These are phyloP conservation scores for Brachionus koreanus DNA, from an alignment of 1,140 invertebrate species.

Conservation along the genomic window DNA sequence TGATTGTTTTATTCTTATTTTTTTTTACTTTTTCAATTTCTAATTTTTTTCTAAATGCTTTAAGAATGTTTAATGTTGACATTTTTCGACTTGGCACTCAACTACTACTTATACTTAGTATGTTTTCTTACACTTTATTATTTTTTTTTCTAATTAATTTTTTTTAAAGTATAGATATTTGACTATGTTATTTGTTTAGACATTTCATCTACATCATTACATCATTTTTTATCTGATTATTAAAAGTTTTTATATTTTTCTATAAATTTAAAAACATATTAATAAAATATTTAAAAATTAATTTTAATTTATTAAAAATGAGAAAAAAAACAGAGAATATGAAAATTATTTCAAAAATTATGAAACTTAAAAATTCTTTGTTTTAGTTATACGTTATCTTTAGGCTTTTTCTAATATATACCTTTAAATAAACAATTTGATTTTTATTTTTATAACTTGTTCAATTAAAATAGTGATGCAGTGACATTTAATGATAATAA, in stretches of 20 bases:
- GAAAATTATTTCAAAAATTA: too few species aligned
- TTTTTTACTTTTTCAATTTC: neutral
- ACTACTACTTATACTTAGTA: neutral
- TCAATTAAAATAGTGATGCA: too few species aligned
- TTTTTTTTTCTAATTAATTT: neutral
- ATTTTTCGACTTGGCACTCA: neutral
- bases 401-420: too few species aligned
- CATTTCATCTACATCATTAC: neutral
- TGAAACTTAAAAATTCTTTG: too few species aligned
- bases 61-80: neutral
- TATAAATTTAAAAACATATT: neutral
- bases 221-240: neutral
- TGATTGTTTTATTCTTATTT: neutral
- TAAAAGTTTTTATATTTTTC: conserved; percentile 1
- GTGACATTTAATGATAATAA: too few species aligned
- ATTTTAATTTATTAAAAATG: neutral
- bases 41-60: neutral
- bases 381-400: too few species aligned
- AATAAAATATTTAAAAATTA: neutral
- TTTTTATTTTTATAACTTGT: too few species aligned
- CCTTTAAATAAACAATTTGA: too few species aligned
- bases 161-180: neutral
- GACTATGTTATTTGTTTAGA: neutral
- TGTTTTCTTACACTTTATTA: too few species aligned
- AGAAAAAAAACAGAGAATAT: too few species aligned